Evolutionary conservation across 2,113 vertebrate genomes (phyloP).

Genomic region (Pogona vitticeps): DNA sequence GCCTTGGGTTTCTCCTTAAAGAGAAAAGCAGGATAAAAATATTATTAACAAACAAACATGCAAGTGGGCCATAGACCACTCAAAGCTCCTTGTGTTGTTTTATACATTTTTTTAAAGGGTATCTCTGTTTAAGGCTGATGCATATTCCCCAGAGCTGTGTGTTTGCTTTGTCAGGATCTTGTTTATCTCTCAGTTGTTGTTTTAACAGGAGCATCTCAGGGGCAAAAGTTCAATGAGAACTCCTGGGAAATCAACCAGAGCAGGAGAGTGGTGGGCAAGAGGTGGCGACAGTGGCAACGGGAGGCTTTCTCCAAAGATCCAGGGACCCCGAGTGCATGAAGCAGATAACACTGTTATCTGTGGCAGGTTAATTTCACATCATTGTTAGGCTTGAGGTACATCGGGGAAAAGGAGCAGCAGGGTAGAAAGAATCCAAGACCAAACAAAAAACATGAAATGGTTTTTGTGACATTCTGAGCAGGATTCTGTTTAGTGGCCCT

Average conservation of each 20-base stretch:
- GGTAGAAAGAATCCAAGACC: background rate
- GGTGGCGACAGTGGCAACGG: background rate
- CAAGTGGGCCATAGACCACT: background rate
- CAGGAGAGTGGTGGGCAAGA: background rate
- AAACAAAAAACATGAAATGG: fast-evolving
- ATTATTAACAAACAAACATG: too few species aligned
- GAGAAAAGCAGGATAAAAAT: background rate
- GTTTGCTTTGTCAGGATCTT: background rate
- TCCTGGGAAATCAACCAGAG: background rate
- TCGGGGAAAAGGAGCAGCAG: background rate
- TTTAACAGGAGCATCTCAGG: background rate
- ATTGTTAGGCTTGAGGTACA: background rate
- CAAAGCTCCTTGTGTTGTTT: background rate
- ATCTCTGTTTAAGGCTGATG: background rate
- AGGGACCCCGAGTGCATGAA: background rate
- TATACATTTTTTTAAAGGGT: constrained; percentile 1
- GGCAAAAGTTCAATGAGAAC: background rate
- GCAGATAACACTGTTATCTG: constrained; percentile 25
- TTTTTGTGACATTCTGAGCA: background rate
- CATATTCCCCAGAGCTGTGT: background rate
- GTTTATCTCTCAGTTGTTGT: background rate
- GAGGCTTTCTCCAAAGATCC: background rate
- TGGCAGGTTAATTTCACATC: constrained; percentile 21
- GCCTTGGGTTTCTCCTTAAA: background rate
- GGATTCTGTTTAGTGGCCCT: background rate